A percentile compares a stretch with the other conserved stretches of the same genome.
phyloP scores from a whole-genome alignment of 2,113 vertebrate genomes.

The Grus americana region DNA sequence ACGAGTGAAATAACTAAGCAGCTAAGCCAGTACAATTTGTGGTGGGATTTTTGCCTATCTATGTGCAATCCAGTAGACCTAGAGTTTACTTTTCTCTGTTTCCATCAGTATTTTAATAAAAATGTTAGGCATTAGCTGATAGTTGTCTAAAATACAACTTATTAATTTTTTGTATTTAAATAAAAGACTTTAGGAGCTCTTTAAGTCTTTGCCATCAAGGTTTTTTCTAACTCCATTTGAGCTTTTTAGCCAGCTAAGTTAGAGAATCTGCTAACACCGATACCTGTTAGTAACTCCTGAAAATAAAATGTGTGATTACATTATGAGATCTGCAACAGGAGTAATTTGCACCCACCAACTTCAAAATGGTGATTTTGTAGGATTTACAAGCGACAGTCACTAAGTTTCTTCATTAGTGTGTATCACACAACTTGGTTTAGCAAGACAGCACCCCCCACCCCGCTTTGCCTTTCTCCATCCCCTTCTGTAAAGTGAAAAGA shows the following conservation, averaged over 20 bases:
- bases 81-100: background rate
- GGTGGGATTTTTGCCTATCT: background rate
- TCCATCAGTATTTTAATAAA: conserved; percentile 1
- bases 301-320: background rate
- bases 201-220: background rate
- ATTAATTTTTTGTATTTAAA: background rate
- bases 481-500: background rate
- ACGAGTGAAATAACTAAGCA: background rate
- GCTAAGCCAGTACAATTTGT: background rate
- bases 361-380: background rate
- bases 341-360: background rate
- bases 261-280: background rate
- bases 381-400: background rate
- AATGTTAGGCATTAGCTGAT: background rate
- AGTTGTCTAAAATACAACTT: background rate
- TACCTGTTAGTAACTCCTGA: background rate
- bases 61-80: background rate
- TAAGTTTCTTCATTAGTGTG: background rate
- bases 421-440: background rate
- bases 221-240: background rate
- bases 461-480: rapidly evolving
- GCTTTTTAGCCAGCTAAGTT: background rate
- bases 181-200: background rate
- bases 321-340: background rate
- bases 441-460: too few relatives aligned